Evolutionary conservation across 2,113 vertebrate genomes (phyloP), one percentile per base, ranked within the genome.

Genomic region (Melospiza melodia): DNA sequence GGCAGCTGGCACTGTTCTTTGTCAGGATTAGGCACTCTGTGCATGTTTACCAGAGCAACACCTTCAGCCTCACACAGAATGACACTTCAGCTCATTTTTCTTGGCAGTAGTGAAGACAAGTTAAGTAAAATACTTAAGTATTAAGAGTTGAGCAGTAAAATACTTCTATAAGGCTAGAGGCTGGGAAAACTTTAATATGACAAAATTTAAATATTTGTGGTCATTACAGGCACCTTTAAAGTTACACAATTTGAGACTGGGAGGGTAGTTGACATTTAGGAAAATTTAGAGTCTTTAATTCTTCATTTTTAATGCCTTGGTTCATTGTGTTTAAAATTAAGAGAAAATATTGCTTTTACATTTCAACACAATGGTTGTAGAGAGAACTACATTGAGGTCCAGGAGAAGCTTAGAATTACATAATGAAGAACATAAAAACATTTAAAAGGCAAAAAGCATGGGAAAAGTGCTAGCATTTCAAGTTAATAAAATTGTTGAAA

Each of bases 371-470:
- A 33, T 84, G 8, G 7, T 51, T 84, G 15, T 39, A 44, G 14
- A 75, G 14, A 74, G 27, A 93, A 33, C 3, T 43, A 25, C 15
- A 43, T 41, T 62, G 39, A 88, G 35, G 28, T 55, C 23, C n/a
- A 6, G 5, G 24, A 87, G 31, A 84, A 72, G 10, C 27, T 79
- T 52, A 67, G 43, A 91, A 72, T 46, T 75, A 81, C 31, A 49
- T 58, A 62, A 66, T 18, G 63, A 54, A 28, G 81, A 48, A 13
- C 48, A 62, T 7, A 58, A 33, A 80, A 87, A n/a, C 10, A 41
- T 15, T 20, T 1, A 0, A 9, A 20, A 28, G 12, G 11, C 12
- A 41, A 62, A 62, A 62, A 28, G 37, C 37, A 37, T 3, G 1
- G 15, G 23, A 15, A 55, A 90, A 85, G 39, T 61, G 7, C 19